Conservation (phyloP, 2,797 vertebrate genomes). For the Danio choprae region DNA sequence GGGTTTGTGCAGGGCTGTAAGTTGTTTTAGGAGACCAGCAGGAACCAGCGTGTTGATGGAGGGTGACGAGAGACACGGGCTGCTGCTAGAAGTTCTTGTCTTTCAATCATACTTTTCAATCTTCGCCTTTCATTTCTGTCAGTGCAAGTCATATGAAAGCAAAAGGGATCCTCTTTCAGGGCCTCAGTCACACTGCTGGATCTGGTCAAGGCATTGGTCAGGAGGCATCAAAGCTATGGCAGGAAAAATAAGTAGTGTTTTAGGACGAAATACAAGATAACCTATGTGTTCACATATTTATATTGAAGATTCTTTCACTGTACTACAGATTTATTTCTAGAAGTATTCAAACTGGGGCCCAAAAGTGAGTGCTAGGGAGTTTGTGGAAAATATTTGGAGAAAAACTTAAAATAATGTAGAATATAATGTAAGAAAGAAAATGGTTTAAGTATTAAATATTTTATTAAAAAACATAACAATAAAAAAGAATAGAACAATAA, state of each 20-base stretch:
- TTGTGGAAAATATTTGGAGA: too few relatives aligned
- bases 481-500: too few relatives aligned
- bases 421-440: too few relatives aligned
- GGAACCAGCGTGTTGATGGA: conserved; percentile 43
- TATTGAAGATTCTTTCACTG: background rate
- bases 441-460: too few relatives aligned
- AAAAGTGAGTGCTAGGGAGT: too few relatives aligned
- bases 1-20: conserved; percentile 57
- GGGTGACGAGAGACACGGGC: conserved; percentile 48
- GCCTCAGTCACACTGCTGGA: conserved; percentile 45
- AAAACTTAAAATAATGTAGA: too few relatives aligned
- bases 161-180: conserved; percentile 44
- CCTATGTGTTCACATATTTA: background rate
- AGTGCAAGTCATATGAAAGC: conserved; percentile 47
- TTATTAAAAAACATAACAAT: too few relatives aligned
- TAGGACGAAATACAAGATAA: conserved; percentile 4
- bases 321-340: background rate
- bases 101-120: conserved; percentile 9
- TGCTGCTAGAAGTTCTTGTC: conserved; percentile 36
- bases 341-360: background rate
- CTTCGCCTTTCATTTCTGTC: conserved; percentile 43
- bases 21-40: conserved; percentile 56
- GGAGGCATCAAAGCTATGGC: conserved; percentile 77
- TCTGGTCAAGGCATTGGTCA: conserved; percentile 69
- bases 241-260: conserved; percentile 46